Evolutionary conservation across 2,113 vertebrate genomes (phyloP).

Genomic region (Thunnus thynnus): DNA sequence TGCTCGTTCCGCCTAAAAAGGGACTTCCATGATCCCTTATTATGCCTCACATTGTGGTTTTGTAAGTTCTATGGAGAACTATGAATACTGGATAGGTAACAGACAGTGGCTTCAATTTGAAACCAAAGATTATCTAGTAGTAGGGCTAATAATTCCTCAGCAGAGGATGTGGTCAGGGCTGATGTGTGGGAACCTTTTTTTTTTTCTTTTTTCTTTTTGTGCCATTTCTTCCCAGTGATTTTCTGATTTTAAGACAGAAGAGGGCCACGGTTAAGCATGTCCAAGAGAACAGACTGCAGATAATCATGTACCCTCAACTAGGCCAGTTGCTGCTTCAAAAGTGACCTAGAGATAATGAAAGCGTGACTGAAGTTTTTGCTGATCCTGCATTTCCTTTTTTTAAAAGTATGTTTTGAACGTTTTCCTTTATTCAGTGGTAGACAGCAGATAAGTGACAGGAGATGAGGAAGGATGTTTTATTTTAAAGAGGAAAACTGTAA

Average conservation of each 20-base stretch:
- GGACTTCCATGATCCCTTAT: slow-evolving; percentile 30
- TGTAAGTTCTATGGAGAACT: slow-evolving; percentile 20
- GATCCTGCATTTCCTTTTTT: background rate
- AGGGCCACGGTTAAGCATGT: background rate
- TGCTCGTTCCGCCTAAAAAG: slow-evolving; percentile 19
- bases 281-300: slow-evolving; percentile 1
- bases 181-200: slow-evolving; percentile 62
- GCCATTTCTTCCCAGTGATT: slow-evolving; percentile 11
- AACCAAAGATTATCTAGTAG: slow-evolving; percentile 53
- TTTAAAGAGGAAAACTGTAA: background rate
- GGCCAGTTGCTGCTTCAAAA: background rate
- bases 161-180: slow-evolving; percentile 61
- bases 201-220: background rate
- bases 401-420: background rate
- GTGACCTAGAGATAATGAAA: background rate
- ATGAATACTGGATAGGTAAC: slow-evolving; percentile 36
- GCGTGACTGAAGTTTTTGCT: background rate
- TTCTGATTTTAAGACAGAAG: slow-evolving; percentile 23
- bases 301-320: background rate
- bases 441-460: too few relatives aligned
- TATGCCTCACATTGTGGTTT: slow-evolving; percentile 37
- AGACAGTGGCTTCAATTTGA: slow-evolving; percentile 47
- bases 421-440: background rate
- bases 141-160: slow-evolving; percentile 54
- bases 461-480: background rate